Conservation (phyloP, 2,888 invertebrate genomes). For the Carabus problematicus region DNA sequence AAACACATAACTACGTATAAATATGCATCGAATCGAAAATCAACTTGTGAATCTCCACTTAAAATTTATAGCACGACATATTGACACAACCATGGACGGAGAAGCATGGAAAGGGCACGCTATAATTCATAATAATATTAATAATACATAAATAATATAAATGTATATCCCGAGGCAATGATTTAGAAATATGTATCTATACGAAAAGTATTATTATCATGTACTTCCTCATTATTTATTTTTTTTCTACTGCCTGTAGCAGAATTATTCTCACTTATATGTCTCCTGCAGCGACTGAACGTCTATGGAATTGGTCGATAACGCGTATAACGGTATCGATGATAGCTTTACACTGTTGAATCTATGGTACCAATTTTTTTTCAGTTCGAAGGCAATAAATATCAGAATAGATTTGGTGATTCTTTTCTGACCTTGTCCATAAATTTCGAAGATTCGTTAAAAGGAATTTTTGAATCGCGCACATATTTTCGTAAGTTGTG, state of each 20-base stretch:
- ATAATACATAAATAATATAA: no score
- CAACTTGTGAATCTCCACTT: conserved; percentile 31
- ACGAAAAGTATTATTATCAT: no score
- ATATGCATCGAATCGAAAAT: neutral
- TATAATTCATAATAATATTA: no score
- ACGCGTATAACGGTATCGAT: conserved; percentile 21
- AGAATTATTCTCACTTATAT: no score
- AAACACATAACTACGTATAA: conserved; percentile 30
- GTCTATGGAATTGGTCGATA: conserved; percentile 13
- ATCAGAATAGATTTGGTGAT: conserved; percentile 28
- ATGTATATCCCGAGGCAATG: no score
- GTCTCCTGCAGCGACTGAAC: neutral
- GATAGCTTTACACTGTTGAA: conserved; percentile 15
- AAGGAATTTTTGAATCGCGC: conserved; percentile 36
- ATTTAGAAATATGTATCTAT: no score
- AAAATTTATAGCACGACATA: conserved; percentile 28
- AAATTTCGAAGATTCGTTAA: conserved; percentile 31
- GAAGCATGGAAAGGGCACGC: neutral
- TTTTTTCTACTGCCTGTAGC: no score
- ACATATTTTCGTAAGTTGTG: conserved; percentile 26
- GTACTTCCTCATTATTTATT: no score
- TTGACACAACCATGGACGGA: conserved; percentile 19
- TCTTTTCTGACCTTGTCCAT: conserved; percentile 18
- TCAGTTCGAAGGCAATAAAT: conserved; percentile 26
- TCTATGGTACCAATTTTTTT: conserved; percentile 18